Evolutionary conservation across 2,113 vertebrate species (phyloP), one percentile per base, ranked within the genome.

Genomic region (Euleptes europaea): DNA sequence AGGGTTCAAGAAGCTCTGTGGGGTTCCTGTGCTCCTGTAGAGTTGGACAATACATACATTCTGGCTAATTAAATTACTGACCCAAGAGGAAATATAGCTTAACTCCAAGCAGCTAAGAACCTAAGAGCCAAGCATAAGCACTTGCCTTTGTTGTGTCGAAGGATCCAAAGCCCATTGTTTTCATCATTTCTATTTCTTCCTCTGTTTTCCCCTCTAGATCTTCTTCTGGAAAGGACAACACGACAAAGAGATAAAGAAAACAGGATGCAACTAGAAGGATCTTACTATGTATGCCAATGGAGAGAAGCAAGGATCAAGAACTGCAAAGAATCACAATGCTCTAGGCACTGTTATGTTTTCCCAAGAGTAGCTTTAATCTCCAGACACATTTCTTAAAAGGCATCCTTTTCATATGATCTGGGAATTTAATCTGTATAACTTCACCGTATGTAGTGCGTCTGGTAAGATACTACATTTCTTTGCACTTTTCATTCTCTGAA

Each of bases 111-210:
- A 49, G 40, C 4, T 14, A 31, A 1, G 28, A 28, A 14, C 67
- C 33, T 26, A 26, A 75, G 33, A 14, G 11, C 11, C 40, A 47
- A 19, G 14, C 17, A 28, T 70, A 26, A 83, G 13, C 4, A 38
- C 96, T 97, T 91, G 98, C 98, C 95, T 99, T 99, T 1, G 97
- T 97, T 1, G 95, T 96, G 82, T 98, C 96, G 49, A 99, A 99
- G 3, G 96, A 93, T 57, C 92, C 93, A 82, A 99, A 99, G 9
- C 98, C 99, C 99, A 99, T 99, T 84, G 94, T 87, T 86, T 99
- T 99, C 97, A 99, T 98, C 99, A 99, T 99, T 96, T 99, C 99
- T 0, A 99, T 99, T 90, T 99, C 99, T 88, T 99, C 99, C 42
- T 99, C 98, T 0, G 98, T 99, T 94, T 99, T 99, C 35, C 98